Percentiles rank a stretch among this genome's conserved stretches.
Conservation (phyloP, 2,888 invertebrate species). For the Lasioglossum zephyrum region DNA sequence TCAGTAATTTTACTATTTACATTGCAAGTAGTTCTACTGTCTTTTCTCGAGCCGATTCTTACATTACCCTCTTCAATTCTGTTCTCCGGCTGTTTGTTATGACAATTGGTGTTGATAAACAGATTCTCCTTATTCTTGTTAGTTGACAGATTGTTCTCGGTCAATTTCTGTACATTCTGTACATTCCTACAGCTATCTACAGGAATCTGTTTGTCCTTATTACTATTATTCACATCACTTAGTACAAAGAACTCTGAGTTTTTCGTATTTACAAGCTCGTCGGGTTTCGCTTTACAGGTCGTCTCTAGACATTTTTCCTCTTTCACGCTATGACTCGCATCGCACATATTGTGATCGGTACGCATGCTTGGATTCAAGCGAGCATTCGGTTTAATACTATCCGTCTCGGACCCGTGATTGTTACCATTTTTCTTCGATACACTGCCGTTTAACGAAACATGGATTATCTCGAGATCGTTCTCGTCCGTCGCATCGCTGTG, state of each 20-base stretch:
- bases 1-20: not conserved
- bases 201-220: not conserved
- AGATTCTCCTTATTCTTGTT: not conserved
- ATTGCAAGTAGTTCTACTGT: not conserved
- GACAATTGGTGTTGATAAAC: not conserved
- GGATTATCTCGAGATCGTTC: conserved; percentile 58
- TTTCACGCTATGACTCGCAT: not conserved
- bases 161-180: not conserved
- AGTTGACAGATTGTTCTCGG: not conserved
- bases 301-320: not conserved
- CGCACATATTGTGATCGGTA: not conserved
- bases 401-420: not conserved
- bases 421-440: too few species aligned
- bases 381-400: not conserved
- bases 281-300: not conserved
- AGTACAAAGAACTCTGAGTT: not conserved
- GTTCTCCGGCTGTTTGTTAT: not conserved
- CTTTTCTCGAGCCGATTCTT: not conserved
- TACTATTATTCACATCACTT: not conserved
- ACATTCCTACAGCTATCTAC: not conserved
- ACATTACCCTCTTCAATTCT: not conserved
- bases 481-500: not conserved
- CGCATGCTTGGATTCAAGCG: not conserved
- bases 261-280: not conserved
- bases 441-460: conserved; percentile 32